Base-by-base conservation (phyloP, 2,797 vertebrate species). In the Threskiornis aethiopicus region DNA sequence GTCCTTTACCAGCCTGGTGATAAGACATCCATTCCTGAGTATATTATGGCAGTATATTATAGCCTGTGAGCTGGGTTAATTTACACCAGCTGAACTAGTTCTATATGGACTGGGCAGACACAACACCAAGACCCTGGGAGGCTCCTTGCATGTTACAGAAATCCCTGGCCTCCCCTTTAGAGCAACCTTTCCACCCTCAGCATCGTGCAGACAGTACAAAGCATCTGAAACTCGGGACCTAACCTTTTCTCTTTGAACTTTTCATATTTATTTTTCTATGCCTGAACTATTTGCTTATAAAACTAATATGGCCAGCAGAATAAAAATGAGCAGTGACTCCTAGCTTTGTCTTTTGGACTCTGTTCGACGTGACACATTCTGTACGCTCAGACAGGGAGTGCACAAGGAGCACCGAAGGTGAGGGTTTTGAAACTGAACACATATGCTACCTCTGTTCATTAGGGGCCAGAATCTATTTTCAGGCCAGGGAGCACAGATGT, bases 41-140 rank as follows among this genome's bases (percentile, higher is more conserved):
- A 66, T 92, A 93, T 92, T 88, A 58, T 49, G 84, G 83, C 71
- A 91, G 82, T 76, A 82, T 86, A 91, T 90, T 72, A 81, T 5
- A 91, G 93, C 70, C 79, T 88, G 77, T n/a, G 58, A 95, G 62
- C 85, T 91, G n/a, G 64, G 92, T 89, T 97, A 96, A 97, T 97
- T 93, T 91, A 46, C 76, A 92, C 92, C 96, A 97, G 95, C 89
- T 97, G 95, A 94, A 57, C 73, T 29, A 86, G 82, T 96, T 41
- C 59, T 95, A 4, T 92, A 76, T 59, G 13, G 62, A 52, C 76
- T 62, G 70, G 62, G 69, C 94, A 97, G 96, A 96, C 94, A 94
- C 82, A 96, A 96, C 96, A 97, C 82, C 42, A 62, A n/a, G 87
- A 84, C 70, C 84, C 82, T 88, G 69, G 41, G 91, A 95, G 96